Percentiles rank a stretch among this genome's conserved stretches.
Evolutionary conservation across 2,797 vertebrate genomes (phyloP).

Genomic region (Aphelocoma californica): DNA sequence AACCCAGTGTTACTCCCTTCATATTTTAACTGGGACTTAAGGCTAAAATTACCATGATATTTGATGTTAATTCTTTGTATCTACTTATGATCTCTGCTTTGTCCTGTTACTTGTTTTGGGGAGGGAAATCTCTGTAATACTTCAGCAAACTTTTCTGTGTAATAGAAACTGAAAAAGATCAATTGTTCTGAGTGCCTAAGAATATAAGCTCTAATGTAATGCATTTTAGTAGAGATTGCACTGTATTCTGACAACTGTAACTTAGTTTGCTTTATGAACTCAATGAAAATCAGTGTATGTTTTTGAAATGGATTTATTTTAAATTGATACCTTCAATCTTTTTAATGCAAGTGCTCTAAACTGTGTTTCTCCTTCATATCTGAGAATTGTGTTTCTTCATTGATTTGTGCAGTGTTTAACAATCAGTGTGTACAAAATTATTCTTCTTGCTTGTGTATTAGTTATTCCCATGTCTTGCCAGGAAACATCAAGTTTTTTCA

Average conservation of each 20-base stretch:
- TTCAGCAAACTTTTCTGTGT: neutral
- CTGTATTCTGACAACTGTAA: neutral
- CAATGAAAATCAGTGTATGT: neutral
- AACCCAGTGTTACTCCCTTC: neutral
- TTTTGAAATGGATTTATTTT: neutral
- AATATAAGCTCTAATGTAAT: neutral
- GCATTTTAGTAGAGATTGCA: neutral
- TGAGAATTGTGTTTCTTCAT: neutral
- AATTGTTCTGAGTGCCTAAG: neutral
- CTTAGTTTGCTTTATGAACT: neutral
- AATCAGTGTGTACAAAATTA: neutral
- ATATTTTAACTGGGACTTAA: neutral
- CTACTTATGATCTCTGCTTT: neutral
- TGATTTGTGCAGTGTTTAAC: neutral
- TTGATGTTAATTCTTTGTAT: neutral
- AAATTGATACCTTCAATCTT: neutral
- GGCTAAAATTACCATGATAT: neutral
- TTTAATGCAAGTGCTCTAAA: neutral
- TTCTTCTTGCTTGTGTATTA: neutral
- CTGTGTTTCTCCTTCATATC: neutral
- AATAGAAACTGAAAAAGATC: neutral
- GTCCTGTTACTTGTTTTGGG: neutral
- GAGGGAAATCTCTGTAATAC: neutral
- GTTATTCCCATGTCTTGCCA: neutral
- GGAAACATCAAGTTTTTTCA: neutral